Percentiles rank a stretch among this genome's conserved stretches.
Conservation (phyloP, 1,140 invertebrate genomes). For the Bombus huntii region DNA sequence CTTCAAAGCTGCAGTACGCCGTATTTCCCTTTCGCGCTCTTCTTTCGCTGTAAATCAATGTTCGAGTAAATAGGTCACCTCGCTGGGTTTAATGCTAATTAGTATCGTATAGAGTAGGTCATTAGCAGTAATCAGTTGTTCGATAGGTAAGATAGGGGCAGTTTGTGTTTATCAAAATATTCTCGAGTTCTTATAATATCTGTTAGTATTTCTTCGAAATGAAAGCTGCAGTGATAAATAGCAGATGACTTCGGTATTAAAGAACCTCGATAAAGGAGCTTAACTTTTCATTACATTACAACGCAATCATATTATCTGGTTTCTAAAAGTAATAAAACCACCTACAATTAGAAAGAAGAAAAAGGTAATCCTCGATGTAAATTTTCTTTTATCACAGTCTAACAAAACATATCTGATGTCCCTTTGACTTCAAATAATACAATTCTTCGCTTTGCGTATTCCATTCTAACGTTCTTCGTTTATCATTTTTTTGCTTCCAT, state of each 20-base stretch:
- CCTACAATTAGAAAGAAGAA: background rate
- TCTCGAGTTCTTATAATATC: no score
- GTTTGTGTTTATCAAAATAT: no score
- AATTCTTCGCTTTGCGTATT: no score
- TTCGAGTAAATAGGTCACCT: background rate
- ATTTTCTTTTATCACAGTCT: background rate
- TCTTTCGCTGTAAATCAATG: constrained; percentile 19
- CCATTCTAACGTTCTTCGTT: no score
- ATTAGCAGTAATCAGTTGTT: background rate
- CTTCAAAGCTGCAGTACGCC: background rate
- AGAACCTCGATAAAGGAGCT: background rate
- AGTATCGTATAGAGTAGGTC: no score
- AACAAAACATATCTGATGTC: background rate
- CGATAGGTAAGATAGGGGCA: no score
- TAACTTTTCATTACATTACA: background rate
- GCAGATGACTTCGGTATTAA: no score
- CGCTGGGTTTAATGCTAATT: background rate
- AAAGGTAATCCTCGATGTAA: background rate
- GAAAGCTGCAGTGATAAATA: background rate
- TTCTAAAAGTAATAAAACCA: no score
- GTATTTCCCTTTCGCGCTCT: background rate
- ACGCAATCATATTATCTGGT: background rate
- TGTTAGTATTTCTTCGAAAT: background rate
- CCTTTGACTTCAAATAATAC: background rate
- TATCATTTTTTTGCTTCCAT: no score